These are phyloP conservation scores for Limulus polyphemus DNA, from an alignment of 2,888 invertebrate species.

Conservation along the genomic window DNA sequence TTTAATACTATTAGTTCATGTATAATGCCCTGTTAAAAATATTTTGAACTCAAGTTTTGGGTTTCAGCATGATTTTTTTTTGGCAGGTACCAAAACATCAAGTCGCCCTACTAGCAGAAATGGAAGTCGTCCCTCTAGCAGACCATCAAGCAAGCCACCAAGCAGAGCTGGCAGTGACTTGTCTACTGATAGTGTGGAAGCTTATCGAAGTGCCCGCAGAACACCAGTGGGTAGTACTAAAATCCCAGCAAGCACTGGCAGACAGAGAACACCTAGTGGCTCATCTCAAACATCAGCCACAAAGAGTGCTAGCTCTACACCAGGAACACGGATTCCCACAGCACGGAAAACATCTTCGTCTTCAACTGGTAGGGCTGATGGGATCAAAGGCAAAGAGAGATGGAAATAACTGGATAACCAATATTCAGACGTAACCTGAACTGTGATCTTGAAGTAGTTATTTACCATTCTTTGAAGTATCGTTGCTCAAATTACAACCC, in stretches of 20 bases:
- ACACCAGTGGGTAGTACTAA: not conserved
- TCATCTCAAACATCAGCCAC: conserved; percentile 41
- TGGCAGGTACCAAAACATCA: too few species aligned
- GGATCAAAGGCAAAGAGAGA: too few species aligned
- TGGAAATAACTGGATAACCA: too few species aligned
- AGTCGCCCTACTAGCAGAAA: conserved; percentile 43
- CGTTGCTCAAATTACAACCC: too few species aligned
- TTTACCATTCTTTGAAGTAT: too few species aligned
- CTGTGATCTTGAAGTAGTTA: too few species aligned
- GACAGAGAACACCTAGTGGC: conserved; percentile 8
- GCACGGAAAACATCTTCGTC: conserved; percentile 16
- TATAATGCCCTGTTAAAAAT: too few species aligned
- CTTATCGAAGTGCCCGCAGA: conserved; percentile 27
- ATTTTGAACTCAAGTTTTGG: too few species aligned
- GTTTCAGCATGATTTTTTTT: too few species aligned
- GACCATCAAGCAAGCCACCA: conserved; percentile 58
- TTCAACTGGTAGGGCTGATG: not conserved
- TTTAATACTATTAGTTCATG: too few species aligned
- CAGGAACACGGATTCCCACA: conserved; percentile 15
- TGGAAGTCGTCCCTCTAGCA: conserved; percentile 45
- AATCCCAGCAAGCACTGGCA: conserved; percentile 9
- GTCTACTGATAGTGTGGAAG: conserved; percentile 51
- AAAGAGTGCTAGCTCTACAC: not conserved
- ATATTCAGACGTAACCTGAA: too few species aligned
- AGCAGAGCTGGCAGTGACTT: conserved; percentile 86